Evolutionary conservation across 2,888 invertebrate genomes (phyloP), one percentile per base, ranked within the genome.

Genomic region (Mythimna ferrago): DNA sequence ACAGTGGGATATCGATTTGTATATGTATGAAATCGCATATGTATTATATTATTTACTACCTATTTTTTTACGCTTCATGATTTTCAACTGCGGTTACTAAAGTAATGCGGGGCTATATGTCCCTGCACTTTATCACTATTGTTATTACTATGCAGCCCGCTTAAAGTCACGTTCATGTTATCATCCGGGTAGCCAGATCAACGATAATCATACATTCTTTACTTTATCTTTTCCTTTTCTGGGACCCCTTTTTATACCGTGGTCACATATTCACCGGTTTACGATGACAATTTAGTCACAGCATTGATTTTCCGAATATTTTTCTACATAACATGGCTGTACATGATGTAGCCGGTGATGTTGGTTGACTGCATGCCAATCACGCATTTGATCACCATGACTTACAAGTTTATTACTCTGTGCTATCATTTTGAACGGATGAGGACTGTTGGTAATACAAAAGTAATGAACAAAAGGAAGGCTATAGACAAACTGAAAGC

Each of bases 301-400:
- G 94, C 95, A 6, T 89, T 89, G 64, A 85, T 86, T 65, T 87
- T 93, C 63, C 92, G 94, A 38, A 87, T 94, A 64, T 94, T 94
- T 70, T 95, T 95, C 84, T 95, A 94, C 80, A 70, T 92, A 11
- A 94, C 93, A 3, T 95, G 94, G 95, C 65, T 94, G 53, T 94
- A 94, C 73, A 94, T 95, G 95, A 95, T 95, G 95, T 85, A 95
- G 4, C 95, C 95, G 0, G 95, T 95, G 95, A 94, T 95, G 92
- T 92, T 94, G 2, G 92, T 93, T 0, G 95, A 95, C 85, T 94
- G 94, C 75, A 89, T 95, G 93, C 94, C 95, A 0, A 95, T 95
- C 72, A 89, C 92, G 9, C 94, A 95, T 80, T 90, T 95, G 44
- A 93, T 95, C 38, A 86, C 86, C 7, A 88, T 95, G 86, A 86